These are phyloP conservation scores for Carettochelys insculpta DNA, from an alignment of 2,113 vertebrate species.

Conservation along the genomic window DNA sequence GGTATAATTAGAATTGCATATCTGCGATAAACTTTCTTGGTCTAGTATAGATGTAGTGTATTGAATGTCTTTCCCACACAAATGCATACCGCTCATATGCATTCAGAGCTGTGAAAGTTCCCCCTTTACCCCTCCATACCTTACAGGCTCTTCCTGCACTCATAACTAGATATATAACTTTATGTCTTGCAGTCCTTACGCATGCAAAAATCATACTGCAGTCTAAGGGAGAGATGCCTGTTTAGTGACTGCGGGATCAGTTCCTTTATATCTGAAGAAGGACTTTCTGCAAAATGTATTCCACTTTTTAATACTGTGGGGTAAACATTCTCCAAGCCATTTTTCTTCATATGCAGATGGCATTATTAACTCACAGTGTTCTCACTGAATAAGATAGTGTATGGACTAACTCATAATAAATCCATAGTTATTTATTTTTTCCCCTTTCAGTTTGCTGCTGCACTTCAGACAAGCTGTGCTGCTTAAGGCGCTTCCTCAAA, in stretches of 20 bases:
- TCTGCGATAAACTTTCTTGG: no score
- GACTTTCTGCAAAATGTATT: not conserved
- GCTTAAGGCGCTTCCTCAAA: not conserved
- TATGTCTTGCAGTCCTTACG: not conserved
- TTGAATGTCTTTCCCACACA: not conserved
- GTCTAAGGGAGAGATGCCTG: not conserved
- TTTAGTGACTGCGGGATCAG: not conserved
- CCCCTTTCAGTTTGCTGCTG: not conserved
- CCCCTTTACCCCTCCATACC: not conserved
- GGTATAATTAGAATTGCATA: no score
- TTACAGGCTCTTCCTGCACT: not conserved
- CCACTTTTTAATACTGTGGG: not conserved
- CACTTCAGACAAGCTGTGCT: not conserved
- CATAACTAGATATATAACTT: not conserved
- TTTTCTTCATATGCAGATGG: not conserved
- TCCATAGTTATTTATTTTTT: not conserved
- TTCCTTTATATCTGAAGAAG: not conserved
- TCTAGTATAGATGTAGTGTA: no score
- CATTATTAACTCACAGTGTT: not conserved
- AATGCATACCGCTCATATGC: rapidly evolving
- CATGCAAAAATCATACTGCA: not conserved
- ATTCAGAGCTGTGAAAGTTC: not conserved
- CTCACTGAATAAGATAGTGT: not conserved
- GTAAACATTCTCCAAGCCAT: not conserved
- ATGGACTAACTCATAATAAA: not conserved